Conservation (phyloP, 2,888 invertebrate species). For the Scaptodrosophila latifasciaeformis region DNA sequence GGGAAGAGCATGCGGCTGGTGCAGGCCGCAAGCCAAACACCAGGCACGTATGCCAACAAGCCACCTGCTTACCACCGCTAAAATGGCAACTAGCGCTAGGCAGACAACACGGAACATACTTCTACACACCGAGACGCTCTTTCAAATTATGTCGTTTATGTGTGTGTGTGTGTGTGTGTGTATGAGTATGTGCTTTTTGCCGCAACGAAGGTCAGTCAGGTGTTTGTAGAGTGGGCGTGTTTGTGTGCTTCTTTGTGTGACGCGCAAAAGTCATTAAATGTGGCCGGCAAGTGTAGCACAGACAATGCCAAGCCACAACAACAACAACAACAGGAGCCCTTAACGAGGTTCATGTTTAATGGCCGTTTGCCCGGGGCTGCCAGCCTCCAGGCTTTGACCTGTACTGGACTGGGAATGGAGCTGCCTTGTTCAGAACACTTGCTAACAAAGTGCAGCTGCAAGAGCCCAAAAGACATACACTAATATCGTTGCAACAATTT, state of each 20-base stretch:
- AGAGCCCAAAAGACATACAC: constrained; percentile 60
- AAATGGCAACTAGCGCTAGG: not conserved
- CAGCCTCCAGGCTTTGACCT: not conserved
- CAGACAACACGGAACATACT: constrained; percentile 1
- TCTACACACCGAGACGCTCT: not conserved
- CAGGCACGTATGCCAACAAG: constrained; percentile 51
- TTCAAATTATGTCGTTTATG: constrained; percentile 28
- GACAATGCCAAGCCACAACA: constrained; percentile 44
- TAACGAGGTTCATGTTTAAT: constrained; percentile 70
- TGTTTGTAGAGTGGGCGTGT: constrained; percentile 16
- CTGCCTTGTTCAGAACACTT: constrained; percentile 16
- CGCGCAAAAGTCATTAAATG: constrained; percentile 64
- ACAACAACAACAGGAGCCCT: constrained; percentile 33
- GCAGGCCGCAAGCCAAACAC: constrained; percentile 56
- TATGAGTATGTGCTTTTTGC: too few relatives aligned
- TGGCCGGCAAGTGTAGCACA: constrained; percentile 57
- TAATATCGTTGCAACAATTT: constrained; percentile 41
- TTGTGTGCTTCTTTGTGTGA: constrained; percentile 26
- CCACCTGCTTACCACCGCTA: too few relatives aligned
- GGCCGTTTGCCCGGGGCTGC: constrained; percentile 40
- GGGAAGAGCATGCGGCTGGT: constrained; percentile 7
- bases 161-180: constrained; percentile 20
- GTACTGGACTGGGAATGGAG: constrained; percentile 12
- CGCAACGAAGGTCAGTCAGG: constrained; percentile 14
- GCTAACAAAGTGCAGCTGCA: constrained; percentile 43